Evolutionary conservation across 2,888 invertebrate genomes (phyloP).

Genomic region (Pachliopta kotzebuea): DNA sequence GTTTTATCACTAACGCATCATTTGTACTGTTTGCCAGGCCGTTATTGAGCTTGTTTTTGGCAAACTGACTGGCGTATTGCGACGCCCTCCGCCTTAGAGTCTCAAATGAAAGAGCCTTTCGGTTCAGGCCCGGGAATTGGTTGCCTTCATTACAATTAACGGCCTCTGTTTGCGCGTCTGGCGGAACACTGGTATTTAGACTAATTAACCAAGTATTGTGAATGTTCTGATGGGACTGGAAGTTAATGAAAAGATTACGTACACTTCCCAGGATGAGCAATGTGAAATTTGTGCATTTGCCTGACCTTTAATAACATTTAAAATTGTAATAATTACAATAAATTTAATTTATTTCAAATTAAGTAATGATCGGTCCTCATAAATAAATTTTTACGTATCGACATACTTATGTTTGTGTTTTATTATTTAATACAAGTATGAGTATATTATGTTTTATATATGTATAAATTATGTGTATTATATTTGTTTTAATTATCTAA

Average conservation of each 20-base stretch:
- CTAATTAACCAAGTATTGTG: slow-evolving; percentile 74
- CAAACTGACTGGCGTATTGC: slow-evolving; percentile 65
- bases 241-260: slow-evolving; percentile 58
- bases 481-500: no score
- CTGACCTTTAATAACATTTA: not conserved
- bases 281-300: not conserved
- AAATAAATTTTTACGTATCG: no score
- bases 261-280: slow-evolving; percentile 31
- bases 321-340: not conserved
- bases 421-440: no score
- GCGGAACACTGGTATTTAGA: slow-evolving; percentile 72
- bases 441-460: no score
- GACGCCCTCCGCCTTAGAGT: slow-evolving; percentile 61
- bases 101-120: slow-evolving; percentile 69
- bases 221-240: slow-evolving; percentile 55
- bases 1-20: slow-evolving; percentile 75
- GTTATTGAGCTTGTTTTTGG: slow-evolving; percentile 78
- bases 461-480: no score
- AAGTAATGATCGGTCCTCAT: no score
- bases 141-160: slow-evolving; percentile 73
- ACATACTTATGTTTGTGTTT: no score
- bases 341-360: no score
- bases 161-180: slow-evolving; percentile 75
- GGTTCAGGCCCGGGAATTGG: slow-evolving; percentile 64
- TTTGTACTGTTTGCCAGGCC: slow-evolving; percentile 76